phyloP scores from a whole-genome alignment of 2,113 vertebrate genomes.

The Tragelaphus buxtoni region DNA sequence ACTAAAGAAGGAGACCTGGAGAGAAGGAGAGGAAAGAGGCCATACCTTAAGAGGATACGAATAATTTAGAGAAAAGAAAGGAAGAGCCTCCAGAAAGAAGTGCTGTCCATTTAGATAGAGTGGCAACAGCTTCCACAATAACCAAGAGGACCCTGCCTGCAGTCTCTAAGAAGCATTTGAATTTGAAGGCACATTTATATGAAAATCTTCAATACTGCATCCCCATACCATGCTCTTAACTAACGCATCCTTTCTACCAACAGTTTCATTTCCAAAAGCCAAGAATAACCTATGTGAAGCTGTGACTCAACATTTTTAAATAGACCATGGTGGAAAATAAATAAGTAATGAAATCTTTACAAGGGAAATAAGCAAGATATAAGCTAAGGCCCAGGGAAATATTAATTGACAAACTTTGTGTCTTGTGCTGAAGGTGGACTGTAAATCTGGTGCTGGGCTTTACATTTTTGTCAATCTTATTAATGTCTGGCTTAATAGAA shows the following conservation, averaged over 20 bases:
- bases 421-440: neutral
- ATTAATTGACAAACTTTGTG: neutral
- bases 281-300: neutral
- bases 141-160: neutral
- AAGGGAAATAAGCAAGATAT: neutral
- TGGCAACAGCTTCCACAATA: neutral
- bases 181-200: conserved; percentile 11
- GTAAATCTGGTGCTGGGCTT: neutral
- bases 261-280: neutral
- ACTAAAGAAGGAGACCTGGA: neutral
- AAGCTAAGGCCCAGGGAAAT: neutral
- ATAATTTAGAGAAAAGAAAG: conserved; percentile 49
- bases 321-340: neutral
- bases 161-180: conserved; percentile 23
- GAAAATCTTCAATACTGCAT: conserved; percentile 24
- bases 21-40: neutral
- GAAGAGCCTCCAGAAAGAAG: conserved; percentile 44
- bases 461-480: neutral
- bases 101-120: conserved; percentile 14
- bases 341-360: neutral
- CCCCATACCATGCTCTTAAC: neutral
- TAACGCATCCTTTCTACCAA: neutral
- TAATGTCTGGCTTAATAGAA: neutral
- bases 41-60: conserved; percentile 20
- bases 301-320: neutral